phyloP scores from a whole-genome alignment of 2,888 invertebrate genomes.

The Helleia helle region DNA sequence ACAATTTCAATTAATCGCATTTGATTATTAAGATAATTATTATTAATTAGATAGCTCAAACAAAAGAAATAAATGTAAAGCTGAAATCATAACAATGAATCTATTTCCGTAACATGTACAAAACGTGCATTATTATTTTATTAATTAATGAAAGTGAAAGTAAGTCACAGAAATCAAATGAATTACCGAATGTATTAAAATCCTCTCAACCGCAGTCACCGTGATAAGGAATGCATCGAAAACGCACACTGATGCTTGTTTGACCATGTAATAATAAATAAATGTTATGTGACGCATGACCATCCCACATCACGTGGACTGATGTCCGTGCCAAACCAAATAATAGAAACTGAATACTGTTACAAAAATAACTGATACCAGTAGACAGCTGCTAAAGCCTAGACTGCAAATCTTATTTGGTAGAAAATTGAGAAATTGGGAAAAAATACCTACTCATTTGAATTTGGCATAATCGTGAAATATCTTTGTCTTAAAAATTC shows the following conservation, averaged over 20 bases:
- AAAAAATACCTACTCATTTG: no score
- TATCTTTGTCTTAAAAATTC: no score
- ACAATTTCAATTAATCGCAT: no score
- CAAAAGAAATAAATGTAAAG: no score
- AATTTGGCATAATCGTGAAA: no score
- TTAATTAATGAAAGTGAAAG: no score
- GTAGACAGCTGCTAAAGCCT: slow-evolving; percentile 12
- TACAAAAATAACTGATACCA: slow-evolving; percentile 28
- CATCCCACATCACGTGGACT: slow-evolving; percentile 33
- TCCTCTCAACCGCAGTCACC: neutral
- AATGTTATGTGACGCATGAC: slow-evolving; percentile 25
- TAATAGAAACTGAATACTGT: slow-evolving; percentile 17
- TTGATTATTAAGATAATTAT: no score
- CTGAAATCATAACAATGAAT: no score
- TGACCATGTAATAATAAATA: slow-evolving; percentile 25
- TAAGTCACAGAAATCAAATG: no score
- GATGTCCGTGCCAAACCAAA: slow-evolving; percentile 38
- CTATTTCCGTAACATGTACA: no score
- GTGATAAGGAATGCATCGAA: slow-evolving; percentile 1
- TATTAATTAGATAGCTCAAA: no score
- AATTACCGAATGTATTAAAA: neutral
- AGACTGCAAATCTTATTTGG: neutral
- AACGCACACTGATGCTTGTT: slow-evolving; percentile 26
- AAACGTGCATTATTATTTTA: no score
- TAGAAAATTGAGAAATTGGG: neutral